Conservation (phyloP, 2,113 vertebrate genomes). For the Upupa epops region DNA sequence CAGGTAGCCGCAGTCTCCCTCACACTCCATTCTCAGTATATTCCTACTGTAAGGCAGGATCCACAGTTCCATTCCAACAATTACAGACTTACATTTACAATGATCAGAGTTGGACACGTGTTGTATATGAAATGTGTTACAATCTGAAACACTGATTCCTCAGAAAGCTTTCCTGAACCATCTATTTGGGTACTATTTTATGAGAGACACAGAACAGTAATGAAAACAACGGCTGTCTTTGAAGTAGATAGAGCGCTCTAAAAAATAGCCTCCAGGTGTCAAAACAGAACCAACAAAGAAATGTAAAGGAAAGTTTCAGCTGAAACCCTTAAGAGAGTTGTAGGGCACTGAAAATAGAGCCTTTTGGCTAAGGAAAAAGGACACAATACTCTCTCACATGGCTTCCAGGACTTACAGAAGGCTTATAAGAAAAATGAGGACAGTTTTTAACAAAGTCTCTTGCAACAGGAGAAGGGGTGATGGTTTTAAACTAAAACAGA, state of each 20-base stretch:
- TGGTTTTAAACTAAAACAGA: too few relatives aligned
- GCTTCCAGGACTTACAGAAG: too few relatives aligned
- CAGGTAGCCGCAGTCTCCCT: not conserved
- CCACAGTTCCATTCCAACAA: not conserved
- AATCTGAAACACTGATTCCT: not conserved
- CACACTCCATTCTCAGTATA: not conserved
- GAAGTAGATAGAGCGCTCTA: not conserved
- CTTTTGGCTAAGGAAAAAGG: not conserved
- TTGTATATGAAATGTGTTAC: not conserved
- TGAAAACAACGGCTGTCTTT: not conserved
- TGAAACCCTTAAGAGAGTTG: not conserved
- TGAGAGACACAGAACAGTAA: not conserved
- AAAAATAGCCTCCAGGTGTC: not conserved
- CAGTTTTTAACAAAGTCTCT: too few relatives aligned
- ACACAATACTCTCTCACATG: not conserved
- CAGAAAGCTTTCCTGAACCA: not conserved
- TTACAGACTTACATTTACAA: not conserved
- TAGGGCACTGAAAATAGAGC: not conserved
- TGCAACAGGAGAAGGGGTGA: too few relatives aligned
- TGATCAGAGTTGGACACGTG: not conserved
- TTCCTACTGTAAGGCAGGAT: not conserved
- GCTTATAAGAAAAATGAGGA: too few relatives aligned
- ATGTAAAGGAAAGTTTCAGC: not conserved
- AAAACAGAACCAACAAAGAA: not conserved
- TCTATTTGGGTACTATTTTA: not conserved